Percentiles rank a stretch among this genome's conserved stretches.
These are phyloP conservation scores for Heliconius eleuchia DNA, from an alignment of 1,140 invertebrate species.

Conservation along the genomic window DNA sequence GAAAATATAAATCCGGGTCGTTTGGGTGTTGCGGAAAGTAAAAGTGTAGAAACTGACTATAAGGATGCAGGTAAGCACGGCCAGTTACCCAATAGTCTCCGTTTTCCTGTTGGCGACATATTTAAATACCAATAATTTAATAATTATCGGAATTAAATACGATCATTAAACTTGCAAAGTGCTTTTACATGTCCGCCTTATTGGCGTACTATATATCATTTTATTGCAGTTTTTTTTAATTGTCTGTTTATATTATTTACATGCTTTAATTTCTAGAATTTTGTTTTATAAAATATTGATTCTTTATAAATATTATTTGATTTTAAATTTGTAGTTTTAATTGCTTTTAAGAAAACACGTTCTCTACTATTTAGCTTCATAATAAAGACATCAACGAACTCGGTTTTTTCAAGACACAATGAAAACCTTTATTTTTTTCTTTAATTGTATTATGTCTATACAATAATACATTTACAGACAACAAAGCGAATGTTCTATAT, in stretches of 20 bases:
- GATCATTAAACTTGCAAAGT: slow-evolving; percentile 39
- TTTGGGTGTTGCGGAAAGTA: slow-evolving; percentile 51
- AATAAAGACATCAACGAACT: slow-evolving; percentile 38
- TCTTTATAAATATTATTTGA: background rate
- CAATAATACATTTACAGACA: slow-evolving; percentile 4
- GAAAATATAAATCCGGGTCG: slow-evolving; percentile 61
- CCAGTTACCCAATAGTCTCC: slow-evolving; percentile 9
- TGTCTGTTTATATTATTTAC: background rate
- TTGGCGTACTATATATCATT: background rate
- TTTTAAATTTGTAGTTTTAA: background rate
- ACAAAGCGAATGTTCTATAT: background rate
- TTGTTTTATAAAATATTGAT: background rate
- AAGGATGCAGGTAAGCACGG: slow-evolving; percentile 35
- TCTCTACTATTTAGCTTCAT: background rate
- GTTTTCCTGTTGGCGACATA: slow-evolving; percentile 32
- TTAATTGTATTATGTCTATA: background rate
- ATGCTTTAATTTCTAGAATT: background rate
- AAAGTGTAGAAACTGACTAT: slow-evolving; percentile 47
- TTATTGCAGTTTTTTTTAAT: background rate
- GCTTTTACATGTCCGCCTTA: background rate
- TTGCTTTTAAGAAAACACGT: background rate
- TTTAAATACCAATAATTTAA: slow-evolving; percentile 29
- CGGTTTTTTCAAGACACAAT: background rate
- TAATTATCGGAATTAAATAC: too few species aligned
- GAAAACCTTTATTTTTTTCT: background rate